Evolutionary conservation across 2,113 vertebrate species (phyloP), one percentile per base, ranked within the genome.

Genomic region (Colaptes auratus): DNA sequence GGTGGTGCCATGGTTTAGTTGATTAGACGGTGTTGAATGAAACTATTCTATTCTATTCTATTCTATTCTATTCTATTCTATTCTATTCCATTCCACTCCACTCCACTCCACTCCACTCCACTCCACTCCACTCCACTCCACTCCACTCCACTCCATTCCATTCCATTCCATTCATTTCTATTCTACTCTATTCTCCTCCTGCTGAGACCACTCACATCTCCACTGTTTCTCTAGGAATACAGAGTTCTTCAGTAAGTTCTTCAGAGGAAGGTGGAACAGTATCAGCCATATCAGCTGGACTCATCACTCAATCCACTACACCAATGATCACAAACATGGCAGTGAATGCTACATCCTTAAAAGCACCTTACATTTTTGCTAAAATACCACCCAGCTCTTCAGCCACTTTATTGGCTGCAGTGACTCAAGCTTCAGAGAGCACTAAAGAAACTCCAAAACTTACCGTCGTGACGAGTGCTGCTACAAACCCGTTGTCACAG

Each of bases 161-260:
- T 39, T 12, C 27, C 28, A 55, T 55, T 8, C 13, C 7, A 55
- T 28, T 16, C 42, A 42, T 42, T 18, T 9, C 21, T 20, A 50
- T 39, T 12, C 39, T 39, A 39, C 4, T 12, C 39, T 10, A 36
- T 36, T 89, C 66, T 25, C 17, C 55, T 82, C 16, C 71, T 91
- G 61, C 76, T 91, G 89, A 94, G 85, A 78, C 42, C 14, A 31
- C 67, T 93, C 20, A 1, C 90, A 77, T 85, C 52, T 88, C 82
- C 90, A 53, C 86, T 74, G 19, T 96, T 67, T 96, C 91, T 89
- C 81, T 82, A 95, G 96, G 94, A 95, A 92, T 92, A 46, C 83
- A 82, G 72, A 96, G 88, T 79, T 94, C 96, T 83, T 78, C 73
- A 0, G 16, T 87, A 71, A 94, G 79, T 75, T 66, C 94, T 82